Evolutionary conservation across 2,797 vertebrate genomes (phyloP), one percentile per base, ranked within the genome.

Genomic region (Carcharodon carcharias): DNA sequence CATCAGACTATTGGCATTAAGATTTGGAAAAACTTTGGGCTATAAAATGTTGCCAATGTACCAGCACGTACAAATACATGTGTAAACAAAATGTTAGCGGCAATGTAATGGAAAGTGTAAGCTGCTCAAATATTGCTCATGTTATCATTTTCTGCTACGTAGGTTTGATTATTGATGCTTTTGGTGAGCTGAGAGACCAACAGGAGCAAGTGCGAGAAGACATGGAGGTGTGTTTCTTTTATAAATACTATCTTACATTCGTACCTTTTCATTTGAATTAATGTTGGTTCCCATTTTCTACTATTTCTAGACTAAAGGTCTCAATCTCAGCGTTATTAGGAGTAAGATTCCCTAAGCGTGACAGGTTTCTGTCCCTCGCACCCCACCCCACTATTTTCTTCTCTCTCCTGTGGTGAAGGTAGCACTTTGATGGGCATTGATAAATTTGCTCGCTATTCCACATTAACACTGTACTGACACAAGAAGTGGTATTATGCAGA

Each of bases 81-180:
- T 8, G 7, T 92, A 58, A n/a, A 5, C 18, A 58, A 92, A 35
- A 63, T 0, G 63, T n/a, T n/a, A 63, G 58, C 6, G 6, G 28
- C 67, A 54, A 14, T 54, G 40, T 28, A 54, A 54, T 16, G 45
- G 12, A 95, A 71, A 71, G 28, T 69, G 40, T 54, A 95, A 73
- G 40, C 94, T 54, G 45, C 28, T 71, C 35, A n/a, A 35, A 65
- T 9, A 21, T 92, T 67, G 61, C 61, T 95, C n/a, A 95, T 50
- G 21, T 69, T 95, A 31, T 54, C 28, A 77, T 31, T 95, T 77
- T 95, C 63, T 77, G 28, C 69, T 63, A 93, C 92, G 69, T 96
- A 99, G 99, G 99, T 98, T 98, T 99, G 97, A 99, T 99, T 96
- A 99, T 99, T 96, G 99, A 99, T 97, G 99, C 99, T 95, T 99